Conservation (phyloP, 2,797 vertebrate genomes). For the Odontamblyopus lacepedii region DNA sequence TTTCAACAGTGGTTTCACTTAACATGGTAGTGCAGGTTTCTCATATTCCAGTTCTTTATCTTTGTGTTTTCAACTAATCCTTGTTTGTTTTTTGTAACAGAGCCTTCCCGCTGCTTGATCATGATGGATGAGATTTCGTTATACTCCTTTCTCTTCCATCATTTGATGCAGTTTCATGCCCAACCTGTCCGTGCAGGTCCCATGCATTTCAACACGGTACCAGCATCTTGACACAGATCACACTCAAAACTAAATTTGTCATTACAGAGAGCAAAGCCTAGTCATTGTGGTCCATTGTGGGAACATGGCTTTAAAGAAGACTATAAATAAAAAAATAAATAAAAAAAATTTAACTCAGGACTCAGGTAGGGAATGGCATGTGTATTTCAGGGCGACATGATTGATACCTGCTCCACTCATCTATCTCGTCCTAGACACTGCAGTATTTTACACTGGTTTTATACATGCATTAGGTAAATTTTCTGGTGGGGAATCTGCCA, state of each 20-base stretch:
- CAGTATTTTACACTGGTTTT: too few relatives aligned
- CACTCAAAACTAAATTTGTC: neutral
- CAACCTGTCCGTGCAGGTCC: neutral
- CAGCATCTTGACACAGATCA: neutral
- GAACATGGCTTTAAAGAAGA: neutral
- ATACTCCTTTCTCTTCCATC: neutral
- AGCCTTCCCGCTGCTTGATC: neutral
- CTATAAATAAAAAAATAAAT: too few relatives aligned
- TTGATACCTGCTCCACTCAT: too few relatives aligned
- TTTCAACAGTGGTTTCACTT: neutral
- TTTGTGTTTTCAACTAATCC: neutral
- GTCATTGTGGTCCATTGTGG: neutral
- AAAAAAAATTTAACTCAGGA: too few relatives aligned
- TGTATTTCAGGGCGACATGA: too few relatives aligned
- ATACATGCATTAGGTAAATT: too few relatives aligned
- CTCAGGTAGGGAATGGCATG: too few relatives aligned
- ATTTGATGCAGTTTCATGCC: neutral
- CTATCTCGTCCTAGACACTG: too few relatives aligned
- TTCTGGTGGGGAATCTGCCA: too few relatives aligned
- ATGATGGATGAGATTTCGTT: constrained; percentile 2
- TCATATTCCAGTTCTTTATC: neutral
- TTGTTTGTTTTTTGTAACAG: constrained; percentile 4
- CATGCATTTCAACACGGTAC: neutral
- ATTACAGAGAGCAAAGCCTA: neutral
- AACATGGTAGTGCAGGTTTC: neutral